These are phyloP conservation scores for Anguilla megastoma DNA, from an alignment of 2,797 vertebrate species.

Conservation along the genomic window DNA sequence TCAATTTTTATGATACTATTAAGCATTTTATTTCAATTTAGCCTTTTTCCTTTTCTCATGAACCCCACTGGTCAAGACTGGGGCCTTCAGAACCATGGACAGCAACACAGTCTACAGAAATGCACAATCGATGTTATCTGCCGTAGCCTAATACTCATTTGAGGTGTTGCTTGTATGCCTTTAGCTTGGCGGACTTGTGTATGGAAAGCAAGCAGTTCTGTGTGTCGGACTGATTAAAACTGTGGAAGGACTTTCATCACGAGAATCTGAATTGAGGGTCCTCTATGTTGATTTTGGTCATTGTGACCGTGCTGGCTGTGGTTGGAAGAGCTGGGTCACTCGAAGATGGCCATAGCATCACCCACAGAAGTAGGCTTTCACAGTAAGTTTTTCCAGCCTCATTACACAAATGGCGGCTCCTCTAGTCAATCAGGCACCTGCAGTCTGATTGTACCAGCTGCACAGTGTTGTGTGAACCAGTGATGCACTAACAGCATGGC, in stretches of 20 bases:
- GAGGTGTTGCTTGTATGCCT: too few relatives aligned
- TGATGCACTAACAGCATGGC: neutral
- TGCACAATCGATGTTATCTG: neutral
- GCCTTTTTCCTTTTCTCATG: neutral
- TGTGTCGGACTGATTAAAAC: too few relatives aligned
- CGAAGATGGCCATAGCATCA: too few relatives aligned
- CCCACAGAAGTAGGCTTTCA: neutral
- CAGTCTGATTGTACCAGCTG: neutral
- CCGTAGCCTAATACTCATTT: too few relatives aligned
- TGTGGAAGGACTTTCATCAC: too few relatives aligned
- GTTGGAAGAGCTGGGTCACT: too few relatives aligned
- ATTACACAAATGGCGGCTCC: neutral
- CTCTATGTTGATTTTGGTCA: too few relatives aligned
- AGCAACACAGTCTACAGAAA: neutral
- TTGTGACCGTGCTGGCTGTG: too few relatives aligned
- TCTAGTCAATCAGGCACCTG: neutral
- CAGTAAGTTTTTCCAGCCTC: neutral
- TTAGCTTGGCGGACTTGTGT: too few relatives aligned
- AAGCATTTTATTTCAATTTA: neutral
- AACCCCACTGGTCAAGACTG: neutral
- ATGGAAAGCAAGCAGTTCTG: too few relatives aligned
- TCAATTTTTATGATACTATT: neutral
- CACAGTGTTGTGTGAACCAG: neutral
- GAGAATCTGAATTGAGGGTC: too few relatives aligned
- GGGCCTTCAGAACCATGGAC: neutral